Evolutionary conservation across 2,113 vertebrate species (phyloP).

Genomic region (Microcebus murinus): DNA sequence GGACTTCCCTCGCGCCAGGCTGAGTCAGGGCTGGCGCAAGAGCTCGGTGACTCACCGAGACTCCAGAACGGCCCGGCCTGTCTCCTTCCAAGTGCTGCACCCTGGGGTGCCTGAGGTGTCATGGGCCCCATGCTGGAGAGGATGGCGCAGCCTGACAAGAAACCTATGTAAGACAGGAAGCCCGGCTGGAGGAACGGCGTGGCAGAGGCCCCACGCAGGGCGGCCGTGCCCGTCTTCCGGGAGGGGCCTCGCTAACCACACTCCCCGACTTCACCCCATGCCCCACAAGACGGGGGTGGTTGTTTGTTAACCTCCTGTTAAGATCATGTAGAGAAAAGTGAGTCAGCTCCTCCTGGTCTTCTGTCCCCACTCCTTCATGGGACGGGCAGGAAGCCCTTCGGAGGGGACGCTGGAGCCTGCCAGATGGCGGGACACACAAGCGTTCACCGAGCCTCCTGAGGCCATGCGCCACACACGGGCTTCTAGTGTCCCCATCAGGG

Average conservation of each 20-base stretch:
- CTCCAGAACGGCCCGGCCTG: background rate
- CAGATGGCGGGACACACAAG: fast-evolving
- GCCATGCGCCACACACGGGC: fast-evolving
- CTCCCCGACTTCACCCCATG: fast-evolving
- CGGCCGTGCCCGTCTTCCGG: fast-evolving
- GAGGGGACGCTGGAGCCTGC: background rate
- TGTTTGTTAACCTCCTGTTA: background rate
- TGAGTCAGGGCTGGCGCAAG: background rate
- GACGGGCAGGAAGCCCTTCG: background rate
- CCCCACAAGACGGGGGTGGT: background rate
- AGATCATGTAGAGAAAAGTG: too few species aligned
- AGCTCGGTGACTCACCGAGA: background rate
- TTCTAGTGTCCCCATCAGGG: background rate
- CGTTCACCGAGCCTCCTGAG: fast-evolving
- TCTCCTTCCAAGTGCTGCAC: background rate
- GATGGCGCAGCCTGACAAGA: background rate
- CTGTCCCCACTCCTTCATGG: background rate
- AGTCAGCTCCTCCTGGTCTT: background rate
- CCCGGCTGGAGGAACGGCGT: fast-evolving
- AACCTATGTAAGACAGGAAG: fast-evolving
- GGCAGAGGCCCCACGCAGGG: background rate
- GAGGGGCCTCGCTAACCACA: background rate
- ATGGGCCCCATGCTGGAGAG: too few species aligned
- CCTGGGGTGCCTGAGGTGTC: background rate
- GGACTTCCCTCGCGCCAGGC: background rate